Conservation (phyloP, 1,140 invertebrate genomes). For the Spodoptera litura region DNA sequence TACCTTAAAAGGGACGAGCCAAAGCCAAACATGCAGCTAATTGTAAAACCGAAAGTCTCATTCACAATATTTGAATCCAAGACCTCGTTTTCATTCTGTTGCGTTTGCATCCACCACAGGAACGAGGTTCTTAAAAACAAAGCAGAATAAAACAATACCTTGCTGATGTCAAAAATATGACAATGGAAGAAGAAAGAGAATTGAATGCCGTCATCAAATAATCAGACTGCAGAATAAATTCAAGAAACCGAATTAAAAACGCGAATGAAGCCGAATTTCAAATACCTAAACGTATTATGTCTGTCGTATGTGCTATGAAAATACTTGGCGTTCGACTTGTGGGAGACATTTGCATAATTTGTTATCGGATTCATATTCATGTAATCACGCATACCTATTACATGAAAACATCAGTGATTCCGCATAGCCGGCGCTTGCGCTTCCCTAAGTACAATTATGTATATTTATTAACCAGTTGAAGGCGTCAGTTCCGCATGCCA, state of each 20-base stretch:
- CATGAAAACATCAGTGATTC: slow-evolving; percentile 39
- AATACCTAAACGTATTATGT: not conserved
- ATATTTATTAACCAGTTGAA: slow-evolving; percentile 36
- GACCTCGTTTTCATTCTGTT: too few species aligned
- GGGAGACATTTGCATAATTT: slow-evolving; percentile 31
- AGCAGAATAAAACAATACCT: not conserved
- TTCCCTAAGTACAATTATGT: slow-evolving; percentile 37
- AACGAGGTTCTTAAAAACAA: too few species aligned
- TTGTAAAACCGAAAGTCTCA: too few species aligned
- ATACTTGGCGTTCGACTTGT: not conserved
- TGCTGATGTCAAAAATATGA: not conserved
- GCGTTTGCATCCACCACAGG: too few species aligned
- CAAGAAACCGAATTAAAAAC: slow-evolving; percentile 1
- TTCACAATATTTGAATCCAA: too few species aligned
- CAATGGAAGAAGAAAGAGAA: not conserved
- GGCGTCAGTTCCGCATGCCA: slow-evolving; percentile 44
- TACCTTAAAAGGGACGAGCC: too few species aligned
- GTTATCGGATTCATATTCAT: slow-evolving; percentile 40
- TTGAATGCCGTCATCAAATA: too few species aligned
- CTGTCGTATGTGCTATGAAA: slow-evolving; percentile 1
- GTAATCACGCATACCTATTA: slow-evolving; percentile 41
- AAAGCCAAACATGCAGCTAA: too few species aligned
- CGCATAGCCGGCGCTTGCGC: slow-evolving; percentile 36
- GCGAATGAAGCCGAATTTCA: not conserved
- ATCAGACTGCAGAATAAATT: not conserved